Evolutionary conservation across 1,140 invertebrate species (phyloP), one percentile per base, ranked within the genome.

Genomic region (Hirudo medicinalis): DNA sequence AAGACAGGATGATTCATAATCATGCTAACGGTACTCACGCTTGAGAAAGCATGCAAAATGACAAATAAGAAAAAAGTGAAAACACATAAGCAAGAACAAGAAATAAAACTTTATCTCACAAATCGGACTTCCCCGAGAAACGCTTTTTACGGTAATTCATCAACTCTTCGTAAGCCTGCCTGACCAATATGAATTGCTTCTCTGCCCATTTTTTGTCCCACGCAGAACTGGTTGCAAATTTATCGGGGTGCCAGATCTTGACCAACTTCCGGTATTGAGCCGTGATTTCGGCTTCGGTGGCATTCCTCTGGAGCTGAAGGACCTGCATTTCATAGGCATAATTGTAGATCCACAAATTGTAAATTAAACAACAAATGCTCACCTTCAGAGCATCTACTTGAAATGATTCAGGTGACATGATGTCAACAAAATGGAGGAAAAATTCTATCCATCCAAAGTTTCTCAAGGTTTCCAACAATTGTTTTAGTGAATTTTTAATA

Each of bases 141-240:
- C 43, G 29, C 19, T 15, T 63, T 32, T 32, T 22, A n/a, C 22
- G 22, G 20, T 63, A 63, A 22, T 11, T 22, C 22, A 63, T 22
- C 57, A 63, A 22, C 57, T 63, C 22, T 63, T 11, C 57, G 57
- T 63, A 63, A 6, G 57, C 22, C 57, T 63, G 57, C 29, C 57
- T 22, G 22, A 63, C 57, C 57, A 63, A 32, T 25, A 63, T 63
- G 29, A 63, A 63, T 11, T 63, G 57, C 29, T 63, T 63, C 57
- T 63, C 57, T 22, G 57, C 57, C 57, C 57, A 63, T 15, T 63
- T 63, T n/a, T n/a, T 63, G 22, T 63, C 57, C 57, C 57, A 63
- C 17, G 57, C 22, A 20, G 22, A 15, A n/a, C 57, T n/a, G 22
- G 22, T 63, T 15, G 15, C 19, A 15, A 25, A 63, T 20, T 63